A percentile compares a stretch with the other conserved stretches of the same genome.
Evolutionary conservation across 2,113 vertebrate species (phyloP).

Genomic region (Ciconia boyciana): DNA sequence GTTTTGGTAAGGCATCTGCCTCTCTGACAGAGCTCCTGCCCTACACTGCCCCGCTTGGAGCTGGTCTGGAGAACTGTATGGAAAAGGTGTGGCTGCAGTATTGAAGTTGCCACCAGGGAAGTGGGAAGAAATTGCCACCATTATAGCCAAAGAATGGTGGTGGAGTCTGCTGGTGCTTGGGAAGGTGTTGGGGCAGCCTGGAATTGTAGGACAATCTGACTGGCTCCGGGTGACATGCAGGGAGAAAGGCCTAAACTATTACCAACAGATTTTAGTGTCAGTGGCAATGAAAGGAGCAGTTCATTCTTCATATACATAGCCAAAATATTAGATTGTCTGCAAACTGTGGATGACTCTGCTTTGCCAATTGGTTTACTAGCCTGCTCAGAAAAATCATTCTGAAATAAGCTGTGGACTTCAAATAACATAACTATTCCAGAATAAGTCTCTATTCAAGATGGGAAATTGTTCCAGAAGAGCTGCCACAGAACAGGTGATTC

Average conservation of each 20-base stretch:
- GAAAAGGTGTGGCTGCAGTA: background rate
- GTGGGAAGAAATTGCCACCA: background rate
- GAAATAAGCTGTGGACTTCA: background rate
- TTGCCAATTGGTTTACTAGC: background rate
- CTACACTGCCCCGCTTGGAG: fast-evolving
- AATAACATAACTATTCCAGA: background rate
- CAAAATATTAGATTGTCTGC: background rate
- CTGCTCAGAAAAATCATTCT: background rate
- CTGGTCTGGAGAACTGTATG: background rate
- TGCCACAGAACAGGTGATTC: background rate
- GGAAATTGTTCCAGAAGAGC: background rate
- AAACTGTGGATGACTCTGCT: background rate
- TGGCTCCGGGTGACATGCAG: fast-evolving
- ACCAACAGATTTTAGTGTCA: background rate
- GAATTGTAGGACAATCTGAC: background rate
- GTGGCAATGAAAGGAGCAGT: background rate
- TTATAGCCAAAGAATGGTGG: fast-evolving
- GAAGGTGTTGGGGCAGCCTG: background rate
- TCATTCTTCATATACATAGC: background rate
- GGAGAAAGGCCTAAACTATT: background rate
- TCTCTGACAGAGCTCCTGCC: background rate
- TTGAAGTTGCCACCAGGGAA: background rate
- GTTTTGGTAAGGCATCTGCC: background rate
- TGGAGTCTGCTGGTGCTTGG: background rate
- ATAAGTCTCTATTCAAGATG: background rate